phyloP scores from a whole-genome alignment of 1,140 invertebrate species.

The Aphaenogaster floridana region DNA sequence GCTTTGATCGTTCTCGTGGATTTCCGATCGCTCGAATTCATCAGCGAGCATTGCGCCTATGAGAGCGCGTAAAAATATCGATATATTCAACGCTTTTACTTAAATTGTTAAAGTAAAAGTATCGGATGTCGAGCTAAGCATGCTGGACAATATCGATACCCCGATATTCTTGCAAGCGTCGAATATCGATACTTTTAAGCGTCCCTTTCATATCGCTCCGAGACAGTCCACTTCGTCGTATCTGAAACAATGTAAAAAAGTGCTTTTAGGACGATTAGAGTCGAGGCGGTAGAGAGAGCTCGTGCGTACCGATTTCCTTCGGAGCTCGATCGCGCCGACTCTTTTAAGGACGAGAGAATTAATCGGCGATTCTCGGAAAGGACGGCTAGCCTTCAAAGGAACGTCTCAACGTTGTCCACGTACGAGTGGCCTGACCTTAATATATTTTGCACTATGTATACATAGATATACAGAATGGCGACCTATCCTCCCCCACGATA shows the following conservation, averaged over 20 bases:
- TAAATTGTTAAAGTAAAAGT: slow-evolving; percentile 13
- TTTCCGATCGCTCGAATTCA: slow-evolving; percentile 14
- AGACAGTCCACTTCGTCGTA: slow-evolving; percentile 18
- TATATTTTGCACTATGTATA: slow-evolving; percentile 75
- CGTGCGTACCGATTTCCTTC: slow-evolving; percentile 4
- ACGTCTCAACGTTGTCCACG: slow-evolving; percentile 42
- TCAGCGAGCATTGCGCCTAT: slow-evolving; percentile 5
- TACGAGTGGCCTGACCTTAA: slow-evolving; percentile 72
- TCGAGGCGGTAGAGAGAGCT: slow-evolving; percentile 16
- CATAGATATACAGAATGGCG: slow-evolving; percentile 62
- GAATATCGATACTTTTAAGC: slow-evolving; percentile 19
- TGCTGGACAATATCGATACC: neutral
- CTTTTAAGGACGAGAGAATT: slow-evolving; percentile 12
- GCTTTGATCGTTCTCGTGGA: slow-evolving; percentile 46
- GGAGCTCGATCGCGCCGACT: slow-evolving; percentile 17
- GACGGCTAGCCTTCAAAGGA: slow-evolving; percentile 59
- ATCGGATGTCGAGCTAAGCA: slow-evolving; percentile 6
- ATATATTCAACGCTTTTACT: slow-evolving; percentile 24
- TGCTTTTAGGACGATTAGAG: slow-evolving; percentile 33
- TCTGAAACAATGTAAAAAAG: slow-evolving; percentile 56
- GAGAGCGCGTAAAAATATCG: slow-evolving; percentile 16
- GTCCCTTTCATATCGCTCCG: slow-evolving; percentile 8
- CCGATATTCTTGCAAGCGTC: neutral
- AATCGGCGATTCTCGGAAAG: slow-evolving; percentile 24
- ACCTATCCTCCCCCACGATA: slow-evolving; percentile 36